These are phyloP conservation scores for Halichoerus grypus DNA, from an alignment of 2,113 vertebrate genomes.

Conservation along the genomic window DNA sequence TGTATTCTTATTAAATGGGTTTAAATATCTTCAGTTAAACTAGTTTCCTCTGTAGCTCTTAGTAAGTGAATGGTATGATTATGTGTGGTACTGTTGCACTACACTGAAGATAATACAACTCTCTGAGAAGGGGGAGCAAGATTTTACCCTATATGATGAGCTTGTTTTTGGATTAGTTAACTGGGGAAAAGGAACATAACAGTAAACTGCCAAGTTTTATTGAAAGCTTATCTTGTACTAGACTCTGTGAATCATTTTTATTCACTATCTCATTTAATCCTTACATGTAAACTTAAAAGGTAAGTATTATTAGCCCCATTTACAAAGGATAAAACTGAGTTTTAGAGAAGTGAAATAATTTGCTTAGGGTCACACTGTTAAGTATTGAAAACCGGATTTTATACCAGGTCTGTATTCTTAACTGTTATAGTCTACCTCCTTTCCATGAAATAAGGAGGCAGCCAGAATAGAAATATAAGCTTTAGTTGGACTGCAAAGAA, in stretches of 20 bases:
- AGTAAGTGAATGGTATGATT: not conserved
- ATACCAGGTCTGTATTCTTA: not conserved
- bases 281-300: not conserved
- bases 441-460: not conserved
- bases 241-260: not conserved
- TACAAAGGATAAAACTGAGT: slow-evolving; percentile 2
- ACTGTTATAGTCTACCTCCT: not conserved
- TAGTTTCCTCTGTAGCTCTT: not conserved
- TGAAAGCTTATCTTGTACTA: not conserved
- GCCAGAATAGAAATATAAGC: not conserved
- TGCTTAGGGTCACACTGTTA: not conserved
- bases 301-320: not conserved
- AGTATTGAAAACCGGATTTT: not conserved
- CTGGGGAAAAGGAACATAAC: not conserved
- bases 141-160: not conserved
- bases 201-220: not conserved
- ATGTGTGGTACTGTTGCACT: not conserved
- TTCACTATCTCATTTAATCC: not conserved
- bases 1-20: not conserved
- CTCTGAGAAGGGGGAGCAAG: not conserved
- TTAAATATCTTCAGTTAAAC: not conserved
- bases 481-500: slow-evolving; percentile 24
- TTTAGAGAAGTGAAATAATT: not conserved
- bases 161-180: not conserved
- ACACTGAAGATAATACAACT: not conserved